phyloP scores from a whole-genome alignment of 2,888 invertebrate genomes.

The Panzeria rudis region DNA sequence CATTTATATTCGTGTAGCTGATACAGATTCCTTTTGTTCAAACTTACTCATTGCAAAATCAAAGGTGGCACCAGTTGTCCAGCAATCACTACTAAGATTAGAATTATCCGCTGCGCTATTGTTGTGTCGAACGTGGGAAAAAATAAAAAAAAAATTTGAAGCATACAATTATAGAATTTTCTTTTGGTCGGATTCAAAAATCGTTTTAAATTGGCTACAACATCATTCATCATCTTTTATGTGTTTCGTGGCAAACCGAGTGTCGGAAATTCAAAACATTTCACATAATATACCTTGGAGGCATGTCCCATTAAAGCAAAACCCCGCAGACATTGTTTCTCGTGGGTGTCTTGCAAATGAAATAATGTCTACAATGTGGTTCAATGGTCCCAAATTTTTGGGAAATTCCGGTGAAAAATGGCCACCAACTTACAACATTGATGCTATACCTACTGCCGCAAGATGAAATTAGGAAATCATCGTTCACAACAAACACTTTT shows the following conservation, averaged over 20 bases:
- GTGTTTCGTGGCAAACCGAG: neutral
- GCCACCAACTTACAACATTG: neutral
- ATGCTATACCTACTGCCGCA: neutral
- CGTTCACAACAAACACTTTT: neutral
- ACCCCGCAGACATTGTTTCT: slow-evolving; percentile 1
- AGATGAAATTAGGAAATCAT: slow-evolving; percentile 5
- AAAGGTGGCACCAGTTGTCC: neutral
- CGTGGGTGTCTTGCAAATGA: too few species aligned
- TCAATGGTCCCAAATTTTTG: neutral
- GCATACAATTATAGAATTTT: neutral
- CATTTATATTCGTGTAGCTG: slow-evolving; percentile 23
- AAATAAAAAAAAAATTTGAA: slow-evolving; percentile 40
- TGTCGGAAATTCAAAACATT: slow-evolving; percentile 13
- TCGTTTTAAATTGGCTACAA: slow-evolving; percentile 5
- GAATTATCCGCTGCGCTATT: slow-evolving; percentile 29
- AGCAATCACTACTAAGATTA: slow-evolving; percentile 2
- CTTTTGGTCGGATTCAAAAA: slow-evolving; percentile 12
- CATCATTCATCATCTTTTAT: too few species aligned
- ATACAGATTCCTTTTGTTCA: neutral
- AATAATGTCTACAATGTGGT: slow-evolving; percentile 4
- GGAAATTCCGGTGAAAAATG: neutral
- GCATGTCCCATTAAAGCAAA: slow-evolving; percentile 2
- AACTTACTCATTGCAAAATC: slow-evolving; percentile 28
- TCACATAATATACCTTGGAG: neutral
- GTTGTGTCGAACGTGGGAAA: slow-evolving; percentile 34